These are phyloP conservation scores for Megaceryle alcyon DNA, from an alignment of 2,797 vertebrate species.

Conservation along the genomic window DNA sequence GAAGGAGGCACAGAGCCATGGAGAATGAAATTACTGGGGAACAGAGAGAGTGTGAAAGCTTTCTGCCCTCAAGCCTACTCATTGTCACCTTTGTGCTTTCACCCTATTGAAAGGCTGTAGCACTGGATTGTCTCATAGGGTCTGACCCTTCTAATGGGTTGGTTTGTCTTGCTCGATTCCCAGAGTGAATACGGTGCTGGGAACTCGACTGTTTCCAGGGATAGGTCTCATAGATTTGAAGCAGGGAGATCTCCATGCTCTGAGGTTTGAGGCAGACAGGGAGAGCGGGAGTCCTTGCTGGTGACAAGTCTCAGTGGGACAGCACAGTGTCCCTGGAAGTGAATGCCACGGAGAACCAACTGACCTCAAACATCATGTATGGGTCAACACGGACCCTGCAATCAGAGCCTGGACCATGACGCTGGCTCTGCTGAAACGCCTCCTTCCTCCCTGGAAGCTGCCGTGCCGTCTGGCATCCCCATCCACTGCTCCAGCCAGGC, in stretches of 20 bases:
- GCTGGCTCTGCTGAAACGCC: background rate
- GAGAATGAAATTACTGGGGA: background rate
- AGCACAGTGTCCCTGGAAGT: background rate
- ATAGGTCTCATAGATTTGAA: background rate
- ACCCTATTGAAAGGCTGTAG: background rate
- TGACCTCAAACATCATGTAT: rapidly evolving
- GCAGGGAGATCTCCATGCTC: background rate
- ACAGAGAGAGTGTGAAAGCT: background rate
- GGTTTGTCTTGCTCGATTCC: background rate
- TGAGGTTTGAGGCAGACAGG: rapidly evolving
- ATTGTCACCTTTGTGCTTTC: rapidly evolving
- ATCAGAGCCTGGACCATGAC: background rate
- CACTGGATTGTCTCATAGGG: rapidly evolving
- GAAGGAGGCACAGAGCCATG: rapidly evolving
- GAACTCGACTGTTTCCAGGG: background rate
- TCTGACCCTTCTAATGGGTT: background rate
- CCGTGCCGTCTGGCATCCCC: rapidly evolving
- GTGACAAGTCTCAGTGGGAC: background rate
- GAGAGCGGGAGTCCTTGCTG: background rate
- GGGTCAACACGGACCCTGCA: background rate
- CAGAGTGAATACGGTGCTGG: background rate
- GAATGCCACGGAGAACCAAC: background rate
- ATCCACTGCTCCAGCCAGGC: background rate
- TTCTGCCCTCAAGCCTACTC: background rate
- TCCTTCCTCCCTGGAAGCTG: background rate